Base-by-base conservation (phyloP, 1,140 invertebrate species). In the Eumeta japonica region DNA sequence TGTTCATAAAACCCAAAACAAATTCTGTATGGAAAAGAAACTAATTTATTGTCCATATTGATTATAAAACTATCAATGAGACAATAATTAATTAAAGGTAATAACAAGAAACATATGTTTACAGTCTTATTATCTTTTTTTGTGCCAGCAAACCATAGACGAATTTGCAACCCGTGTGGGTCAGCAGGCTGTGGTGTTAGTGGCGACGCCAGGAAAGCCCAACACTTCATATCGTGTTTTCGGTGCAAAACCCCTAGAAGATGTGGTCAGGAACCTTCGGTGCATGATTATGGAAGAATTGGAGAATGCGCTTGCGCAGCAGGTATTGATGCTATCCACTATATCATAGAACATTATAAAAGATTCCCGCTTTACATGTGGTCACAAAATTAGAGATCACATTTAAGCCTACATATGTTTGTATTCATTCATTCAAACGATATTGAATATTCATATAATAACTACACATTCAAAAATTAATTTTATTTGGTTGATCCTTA, bases 101-200 rank as follows among this genome's bases (percentile, higher is more conserved):
- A 30, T 30, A 30, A 10, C 13, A 30, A 30, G 13, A 10, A 5
- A 30, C 13, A 30, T 10, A 11, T 10, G 5, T 30, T 30, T 10
- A 30, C 4, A 10, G 28, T 5, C 10, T 19, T 14, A 4, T 12
- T 10, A 39, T 18, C 11, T 9, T n/a, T 32, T 10, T 16, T 14
- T 20, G 29, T 7, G 3, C n/a, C 63, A 95, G 86, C 85, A 95
- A 89, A 91, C 93, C 9, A 97, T 98, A 62, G 94, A 97, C 60
- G 95, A 98, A 71, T 98, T 97, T 75, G 92, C 94, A 30, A 95
- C 92, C 0, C 79, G 95, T 42, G 94, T 98, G 29, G 95, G 95
- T n/a, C 94, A 97, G 63, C 95, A 98, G 72, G 95, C 95, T 0
- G 86, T 97, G 24, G 93, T 98, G 16, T 76, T 97, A 58, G 92